Percentiles rank a stretch among this genome's conserved stretches.
phyloP scores from a whole-genome alignment of 2,113 vertebrate species.

The Anhinga rufa region DNA sequence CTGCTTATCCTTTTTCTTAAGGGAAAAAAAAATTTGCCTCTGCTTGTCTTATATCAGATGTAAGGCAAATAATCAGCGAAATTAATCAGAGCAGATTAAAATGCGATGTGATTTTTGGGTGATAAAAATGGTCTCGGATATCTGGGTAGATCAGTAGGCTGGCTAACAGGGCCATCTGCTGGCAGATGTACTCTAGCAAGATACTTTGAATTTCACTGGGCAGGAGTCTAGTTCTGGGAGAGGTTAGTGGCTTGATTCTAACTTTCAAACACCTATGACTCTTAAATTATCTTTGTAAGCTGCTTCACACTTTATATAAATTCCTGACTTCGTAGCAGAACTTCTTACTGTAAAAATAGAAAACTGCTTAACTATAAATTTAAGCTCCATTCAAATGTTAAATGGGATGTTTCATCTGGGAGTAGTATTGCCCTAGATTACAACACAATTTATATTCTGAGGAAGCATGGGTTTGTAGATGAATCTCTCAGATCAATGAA shows the following conservation, averaged over 20 bases:
- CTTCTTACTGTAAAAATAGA: neutral
- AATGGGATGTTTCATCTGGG: neutral
- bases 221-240: fast-evolving
- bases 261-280: neutral
- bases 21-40: neutral
- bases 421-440: neutral
- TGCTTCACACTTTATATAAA: neutral
- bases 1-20: neutral
- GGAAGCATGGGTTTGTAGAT: neutral
- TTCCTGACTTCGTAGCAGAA: neutral
- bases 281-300: neutral
- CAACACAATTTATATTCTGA: neutral
- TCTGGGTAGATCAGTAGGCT: neutral
- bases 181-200: neutral
- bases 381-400: neutral
- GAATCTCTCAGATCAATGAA: neutral
- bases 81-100: neutral
- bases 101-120: neutral
- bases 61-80: neutral
- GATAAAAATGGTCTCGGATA: neutral
- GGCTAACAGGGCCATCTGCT: conserved; percentile 48
- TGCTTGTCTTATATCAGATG: neutral
- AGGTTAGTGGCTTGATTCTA: neutral
- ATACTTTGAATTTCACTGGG: neutral
- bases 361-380: neutral